Conservation (phyloP, 1,140 invertebrate genomes). For the Ladona fulva region DNA sequence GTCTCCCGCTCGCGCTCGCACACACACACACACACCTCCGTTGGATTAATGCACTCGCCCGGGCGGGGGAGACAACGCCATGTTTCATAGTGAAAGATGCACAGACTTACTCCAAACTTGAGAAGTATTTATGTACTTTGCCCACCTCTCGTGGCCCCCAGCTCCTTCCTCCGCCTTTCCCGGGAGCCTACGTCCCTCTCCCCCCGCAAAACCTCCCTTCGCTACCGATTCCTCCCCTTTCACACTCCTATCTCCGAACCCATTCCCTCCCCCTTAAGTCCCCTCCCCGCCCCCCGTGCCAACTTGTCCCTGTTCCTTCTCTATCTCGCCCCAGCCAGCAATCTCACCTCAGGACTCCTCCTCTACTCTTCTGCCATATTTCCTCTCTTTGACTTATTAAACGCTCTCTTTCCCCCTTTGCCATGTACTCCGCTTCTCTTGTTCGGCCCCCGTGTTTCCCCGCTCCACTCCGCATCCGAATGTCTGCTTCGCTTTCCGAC, state of each 20-base stretch:
- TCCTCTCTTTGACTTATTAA: not conserved
- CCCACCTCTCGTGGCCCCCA: not conserved
- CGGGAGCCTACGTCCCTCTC: not conserved
- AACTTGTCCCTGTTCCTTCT: not conserved
- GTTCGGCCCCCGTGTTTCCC: not conserved
- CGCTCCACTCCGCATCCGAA: not conserved
- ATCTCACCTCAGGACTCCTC: not conserved
- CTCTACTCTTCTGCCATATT: not conserved
- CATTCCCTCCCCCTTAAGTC: too few relatives aligned
- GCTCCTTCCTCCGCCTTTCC: not conserved
- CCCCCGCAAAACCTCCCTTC: not conserved
- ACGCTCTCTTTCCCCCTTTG: not conserved
- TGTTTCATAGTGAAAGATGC: constrained; percentile 6
- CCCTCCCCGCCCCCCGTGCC: not conserved
- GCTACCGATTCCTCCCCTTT: not conserved
- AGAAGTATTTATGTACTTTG: constrained; percentile 10
- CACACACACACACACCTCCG: not conserved
- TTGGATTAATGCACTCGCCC: constrained; percentile 7
- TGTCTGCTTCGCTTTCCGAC: too few relatives aligned
- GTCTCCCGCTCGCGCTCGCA: not conserved
- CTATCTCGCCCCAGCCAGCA: not conserved
- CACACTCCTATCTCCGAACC: not conserved
- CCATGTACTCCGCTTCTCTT: not conserved
- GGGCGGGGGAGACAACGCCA: not conserved
- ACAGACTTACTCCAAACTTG: constrained; percentile 9